Base-by-base conservation (phyloP, 1,140 invertebrate genomes). In the Planococcus citri region DNA sequence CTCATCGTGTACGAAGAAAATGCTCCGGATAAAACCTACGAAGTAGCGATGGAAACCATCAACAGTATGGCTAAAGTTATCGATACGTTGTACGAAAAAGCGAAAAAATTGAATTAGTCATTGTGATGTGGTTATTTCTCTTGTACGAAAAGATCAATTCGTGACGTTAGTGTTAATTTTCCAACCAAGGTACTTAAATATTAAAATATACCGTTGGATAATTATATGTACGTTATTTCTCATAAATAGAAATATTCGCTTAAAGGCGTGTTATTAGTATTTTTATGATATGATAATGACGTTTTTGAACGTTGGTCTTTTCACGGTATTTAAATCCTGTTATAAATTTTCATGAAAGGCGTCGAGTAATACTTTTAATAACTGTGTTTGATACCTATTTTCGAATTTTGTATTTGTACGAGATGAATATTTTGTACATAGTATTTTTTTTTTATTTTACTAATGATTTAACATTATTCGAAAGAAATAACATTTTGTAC, bases 61-160 rank as follows among this genome's bases (percentile, higher is more conserved):
- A 94, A 97, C 75, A 95, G 91, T 77, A 97, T 99, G 93, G 95
- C 95, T 74, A 98, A 98, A 84, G 97, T 98, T 74, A 94, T 98
- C 68, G 96, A 98, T 80, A 94, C 94, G 38, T 84, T 98, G 71
- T 98, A 98, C 82, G 92, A 95, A 82, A 97, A 97, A 84, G 95
- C 95, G 73, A 98, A 98, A 82, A 97, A 97, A 81, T 84, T 98
- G 61, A 95, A 94, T 80, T 97, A 95, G 61, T 51, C 57, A 12
- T 1, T 33, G n/a, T n/a, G 41, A n/a, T 51, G n/a, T 20, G 4
- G 17, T 17, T 51, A 9, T 51, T 51, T 51, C 41, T 51, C 41
- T 33, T 20, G 41, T 20, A 9, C 17, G 41, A 51, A 51, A 51
- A 51, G 12, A 51, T n/a, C 41, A 51, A 51, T 51, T 9, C 41